phyloP scores from a whole-genome alignment of 2,113 vertebrate genomes.

The Callospermophilus lateralis region DNA sequence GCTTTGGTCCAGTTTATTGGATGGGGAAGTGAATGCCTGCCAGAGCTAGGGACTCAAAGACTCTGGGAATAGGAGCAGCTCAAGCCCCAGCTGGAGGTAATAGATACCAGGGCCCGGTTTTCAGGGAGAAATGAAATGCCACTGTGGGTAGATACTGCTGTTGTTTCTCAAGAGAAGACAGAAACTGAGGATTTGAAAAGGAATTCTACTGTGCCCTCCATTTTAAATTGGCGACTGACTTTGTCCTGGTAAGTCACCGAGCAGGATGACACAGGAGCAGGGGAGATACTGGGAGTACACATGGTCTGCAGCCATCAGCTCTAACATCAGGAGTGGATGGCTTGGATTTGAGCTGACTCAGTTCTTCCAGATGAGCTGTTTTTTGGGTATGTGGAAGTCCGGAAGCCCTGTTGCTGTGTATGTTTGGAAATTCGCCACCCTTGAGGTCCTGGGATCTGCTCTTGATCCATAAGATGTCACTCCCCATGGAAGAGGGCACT shows the following conservation, averaged over 20 bases:
- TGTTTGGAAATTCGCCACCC: neutral
- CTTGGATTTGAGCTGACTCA: neutral
- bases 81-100: neutral
- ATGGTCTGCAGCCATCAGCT: rapidly evolving
- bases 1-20: neutral
- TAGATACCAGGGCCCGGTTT: neutral
- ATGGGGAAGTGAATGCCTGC: neutral
- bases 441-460: no score
- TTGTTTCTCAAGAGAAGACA: neutral
- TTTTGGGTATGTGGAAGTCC: no score
- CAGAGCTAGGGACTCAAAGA: neutral
- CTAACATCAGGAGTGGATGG: no score
- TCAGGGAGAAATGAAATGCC: neutral
- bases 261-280: neutral
- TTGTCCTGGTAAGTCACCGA: no score
- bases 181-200: neutral
- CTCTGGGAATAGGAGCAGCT: neutral
- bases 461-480: rapidly evolving
- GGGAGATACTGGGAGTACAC: neutral
- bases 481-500: rapidly evolving
- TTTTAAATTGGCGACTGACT: neutral
- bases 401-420: no score
- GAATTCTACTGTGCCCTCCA: neutral
- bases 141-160: neutral
- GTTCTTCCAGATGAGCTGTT: rapidly evolving